A percentile compares a stretch with the other conserved stretches of the same genome.
These are phyloP conservation scores for Antedon mediterranea DNA, from an alignment of 53 echinoderm and acorn worm genomes.

Conservation along the genomic window DNA sequence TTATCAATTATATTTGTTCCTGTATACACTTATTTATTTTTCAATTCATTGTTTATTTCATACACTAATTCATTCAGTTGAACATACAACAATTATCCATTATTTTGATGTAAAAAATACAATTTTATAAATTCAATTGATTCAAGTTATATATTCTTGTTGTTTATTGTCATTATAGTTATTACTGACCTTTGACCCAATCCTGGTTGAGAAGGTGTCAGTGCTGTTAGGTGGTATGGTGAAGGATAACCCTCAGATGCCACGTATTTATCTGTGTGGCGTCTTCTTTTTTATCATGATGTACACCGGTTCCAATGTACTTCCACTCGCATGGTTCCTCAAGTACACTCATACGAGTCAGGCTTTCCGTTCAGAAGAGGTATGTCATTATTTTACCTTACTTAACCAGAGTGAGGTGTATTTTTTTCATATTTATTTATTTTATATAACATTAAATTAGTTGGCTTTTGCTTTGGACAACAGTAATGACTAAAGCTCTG, in stretches of 20 bases:
- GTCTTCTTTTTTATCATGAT: slow-evolving; percentile 99
- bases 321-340: slow-evolving; percentile 91
- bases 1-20: too few relatives aligned
- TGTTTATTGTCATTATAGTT: slow-evolving; percentile 25
- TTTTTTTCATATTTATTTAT: not conserved
- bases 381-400: slow-evolving; percentile 12
- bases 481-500: too few relatives aligned
- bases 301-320: slow-evolving; percentile 98
- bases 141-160: not conserved
- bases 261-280: slow-evolving; percentile 68
- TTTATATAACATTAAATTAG: not conserved
- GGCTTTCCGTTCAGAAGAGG: slow-evolving; percentile 88
- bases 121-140: too few relatives aligned
- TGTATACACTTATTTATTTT: too few relatives aligned
- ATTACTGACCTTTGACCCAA: slow-evolving; percentile 98
- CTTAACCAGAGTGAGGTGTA: not conserved
- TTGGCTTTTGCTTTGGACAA: not conserved
- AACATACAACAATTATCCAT: too few relatives aligned
- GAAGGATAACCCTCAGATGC: slow-evolving; percentile 85
- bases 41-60: too few relatives aligned
- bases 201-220: slow-evolving; percentile 97
- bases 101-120: too few relatives aligned
- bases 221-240: slow-evolving; percentile 47
- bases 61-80: too few relatives aligned
- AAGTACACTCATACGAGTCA: slow-evolving; percentile 87